Percentiles rank a stretch among this genome's conserved stretches.
Evolutionary conservation across 37 sponge, comb jelly and placozoan species (phyloP).

Genomic region (Petrosia ficiformis): DNA sequence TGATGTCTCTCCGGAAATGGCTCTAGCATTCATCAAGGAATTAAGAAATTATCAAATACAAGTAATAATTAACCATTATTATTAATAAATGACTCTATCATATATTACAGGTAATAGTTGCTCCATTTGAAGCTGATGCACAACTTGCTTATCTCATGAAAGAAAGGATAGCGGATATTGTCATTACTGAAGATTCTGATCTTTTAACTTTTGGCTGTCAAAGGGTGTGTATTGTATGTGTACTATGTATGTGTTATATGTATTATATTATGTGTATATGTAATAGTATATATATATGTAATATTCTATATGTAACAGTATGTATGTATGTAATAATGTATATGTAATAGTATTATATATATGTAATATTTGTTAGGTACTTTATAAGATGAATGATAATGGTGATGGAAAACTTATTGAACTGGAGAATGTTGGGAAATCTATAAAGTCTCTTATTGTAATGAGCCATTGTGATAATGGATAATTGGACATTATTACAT

Average conservation of each 20-base stretch:
- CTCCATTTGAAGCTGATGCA: slow-evolving; percentile 98
- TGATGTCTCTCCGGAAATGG: slow-evolving; percentile 93
- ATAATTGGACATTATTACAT: not conserved
- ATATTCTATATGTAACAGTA: not conserved
- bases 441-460: slow-evolving; percentile 31
- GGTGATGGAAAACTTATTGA: slow-evolving; percentile 89
- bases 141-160: slow-evolving; percentile 89
- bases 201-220: slow-evolving; percentile 91
- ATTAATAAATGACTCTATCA: slow-evolving; percentile 70
- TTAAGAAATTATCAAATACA: not conserved
- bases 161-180: slow-evolving; percentile 72
- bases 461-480: not conserved
- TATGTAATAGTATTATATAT: not conserved
- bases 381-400: slow-evolving; percentile 90
- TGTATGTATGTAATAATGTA: not conserved
- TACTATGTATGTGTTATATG: not conserved
- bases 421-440: slow-evolving; percentile 52
- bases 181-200: slow-evolving; percentile 98
- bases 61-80: too few relatives aligned
- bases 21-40: slow-evolving; percentile 86
- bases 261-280: too few relatives aligned
- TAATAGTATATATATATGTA: too few relatives aligned
- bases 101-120: slow-evolving; percentile 91
- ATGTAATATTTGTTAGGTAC: slow-evolving; percentile 41
- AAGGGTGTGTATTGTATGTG: slow-evolving; percentile 40